A percentile compares a stretch with the other conserved stretches of the same genome.
Conservation (phyloP, 2,888 invertebrate species). For the Apodemia duryi region DNA sequence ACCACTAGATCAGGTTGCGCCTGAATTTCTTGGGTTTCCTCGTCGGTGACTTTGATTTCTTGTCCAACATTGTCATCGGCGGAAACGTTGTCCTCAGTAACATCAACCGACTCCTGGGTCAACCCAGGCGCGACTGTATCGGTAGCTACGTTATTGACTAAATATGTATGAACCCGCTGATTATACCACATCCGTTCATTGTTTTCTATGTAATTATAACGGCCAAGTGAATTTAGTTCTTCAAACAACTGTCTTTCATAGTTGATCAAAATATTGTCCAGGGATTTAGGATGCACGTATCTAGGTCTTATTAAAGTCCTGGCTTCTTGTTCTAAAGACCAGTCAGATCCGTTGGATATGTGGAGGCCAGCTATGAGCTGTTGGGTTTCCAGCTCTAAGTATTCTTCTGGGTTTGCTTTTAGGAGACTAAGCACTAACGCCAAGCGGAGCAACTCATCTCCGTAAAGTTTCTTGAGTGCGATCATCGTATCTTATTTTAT, state of each 20-base stretch:
- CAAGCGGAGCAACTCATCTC: constrained; percentile 89
- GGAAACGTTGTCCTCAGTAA: constrained; percentile 55
- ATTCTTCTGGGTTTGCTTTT: constrained; percentile 86
- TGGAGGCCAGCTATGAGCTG: constrained; percentile 78
- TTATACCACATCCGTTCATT: constrained; percentile 68
- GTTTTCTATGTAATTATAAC: constrained; percentile 56
- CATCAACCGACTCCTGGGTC: constrained; percentile 48
- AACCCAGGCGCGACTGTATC: constrained; percentile 64
- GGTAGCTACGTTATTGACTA: constrained; percentile 70
- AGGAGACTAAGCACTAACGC: constrained; percentile 89
- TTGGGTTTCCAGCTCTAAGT: constrained; percentile 79
- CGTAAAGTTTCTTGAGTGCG: constrained; percentile 89
- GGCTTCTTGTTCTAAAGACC: constrained; percentile 80
- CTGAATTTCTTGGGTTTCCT: constrained; percentile 40
- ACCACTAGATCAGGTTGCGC: constrained; percentile 55
- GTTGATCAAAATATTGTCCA: constrained; percentile 84
- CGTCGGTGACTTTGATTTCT: constrained; percentile 66
- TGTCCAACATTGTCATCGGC: constrained; percentile 71
- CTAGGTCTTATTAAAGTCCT: constrained; percentile 79
- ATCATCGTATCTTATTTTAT: constrained; percentile 77
- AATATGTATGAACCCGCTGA: constrained; percentile 68
- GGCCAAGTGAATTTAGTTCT: constrained; percentile 85
- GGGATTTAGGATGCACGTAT: constrained; percentile 84
- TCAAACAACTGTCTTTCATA: constrained; percentile 86
- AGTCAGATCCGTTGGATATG: constrained; percentile 83